Conservation (phyloP, 2,113 vertebrate genomes). For the Alaudala cheleensis region DNA sequence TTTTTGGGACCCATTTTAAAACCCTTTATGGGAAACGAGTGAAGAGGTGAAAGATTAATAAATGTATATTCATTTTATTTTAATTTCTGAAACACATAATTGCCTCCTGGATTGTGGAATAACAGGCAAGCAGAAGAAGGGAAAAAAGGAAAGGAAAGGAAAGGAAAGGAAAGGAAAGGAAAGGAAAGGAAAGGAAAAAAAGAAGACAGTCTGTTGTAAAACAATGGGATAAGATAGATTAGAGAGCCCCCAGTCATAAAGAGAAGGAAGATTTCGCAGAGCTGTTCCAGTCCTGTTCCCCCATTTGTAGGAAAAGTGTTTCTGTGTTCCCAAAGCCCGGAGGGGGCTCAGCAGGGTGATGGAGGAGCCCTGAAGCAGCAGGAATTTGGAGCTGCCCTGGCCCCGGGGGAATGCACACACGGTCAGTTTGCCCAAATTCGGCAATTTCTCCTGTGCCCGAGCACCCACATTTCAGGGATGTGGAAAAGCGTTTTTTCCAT, state of each 20-base stretch:
- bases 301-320: not conserved
- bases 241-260: not conserved
- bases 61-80: not conserved
- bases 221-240: not conserved
- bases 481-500: not conserved
- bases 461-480: not conserved
- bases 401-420: not conserved
- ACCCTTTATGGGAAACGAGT: not conserved
- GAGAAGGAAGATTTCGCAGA: not conserved
- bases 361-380: not conserved
- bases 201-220: not conserved
- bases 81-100: not conserved
- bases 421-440: not conserved
- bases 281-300: not conserved
- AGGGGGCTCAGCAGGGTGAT: not conserved
- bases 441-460: not conserved
- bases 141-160: no score
- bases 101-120: not conserved
- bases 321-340: not conserved
- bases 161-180: no score
- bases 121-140: not conserved
- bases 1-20: not conserved
- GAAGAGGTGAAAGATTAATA: not conserved
- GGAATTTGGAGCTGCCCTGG: not conserved
- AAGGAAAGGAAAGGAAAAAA: no score